phyloP scores from a whole-genome alignment of 2,888 invertebrate species.

The Noctua pronuba region DNA sequence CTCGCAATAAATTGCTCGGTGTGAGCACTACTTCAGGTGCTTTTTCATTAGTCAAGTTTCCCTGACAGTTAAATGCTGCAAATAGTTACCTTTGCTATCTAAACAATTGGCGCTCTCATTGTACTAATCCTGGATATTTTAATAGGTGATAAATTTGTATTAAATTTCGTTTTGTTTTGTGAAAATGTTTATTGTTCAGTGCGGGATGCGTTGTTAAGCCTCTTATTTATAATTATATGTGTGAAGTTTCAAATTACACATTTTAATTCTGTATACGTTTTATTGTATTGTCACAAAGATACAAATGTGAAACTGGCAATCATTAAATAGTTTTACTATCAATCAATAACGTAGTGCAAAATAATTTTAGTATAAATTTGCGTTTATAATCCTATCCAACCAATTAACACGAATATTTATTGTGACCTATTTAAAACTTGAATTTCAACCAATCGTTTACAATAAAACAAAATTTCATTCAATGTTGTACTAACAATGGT shows the following conservation, averaged over 20 bases:
- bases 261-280: neutral
- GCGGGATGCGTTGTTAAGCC: slow-evolving; percentile 6
- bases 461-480: slow-evolving; percentile 29
- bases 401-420: neutral
- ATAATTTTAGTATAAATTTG: neutral
- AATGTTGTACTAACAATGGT: slow-evolving; percentile 14
- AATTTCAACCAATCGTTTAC: neutral
- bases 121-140: slow-evolving; percentile 31
- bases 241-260: neutral
- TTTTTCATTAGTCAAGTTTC: slow-evolving; percentile 81
- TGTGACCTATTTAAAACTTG: neutral
- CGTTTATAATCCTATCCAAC: neutral
- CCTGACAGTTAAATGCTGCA: slow-evolving; percentile 71
- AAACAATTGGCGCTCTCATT: slow-evolving; percentile 59
- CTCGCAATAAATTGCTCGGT: slow-evolving; percentile 83
- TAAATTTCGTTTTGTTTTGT: slow-evolving; percentile 17
- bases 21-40: slow-evolving; percentile 82
- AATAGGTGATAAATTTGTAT: slow-evolving; percentile 30
- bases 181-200: slow-evolving; percentile 34
- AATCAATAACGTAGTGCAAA: neutral
- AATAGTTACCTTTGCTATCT: slow-evolving; percentile 57
- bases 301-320: neutral
- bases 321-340: neutral
- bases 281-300: neutral
- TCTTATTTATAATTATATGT: neutral